Evolutionary conservation across 1,140 invertebrate genomes (phyloP).

Genomic region (Holotrichia oblita): DNA sequence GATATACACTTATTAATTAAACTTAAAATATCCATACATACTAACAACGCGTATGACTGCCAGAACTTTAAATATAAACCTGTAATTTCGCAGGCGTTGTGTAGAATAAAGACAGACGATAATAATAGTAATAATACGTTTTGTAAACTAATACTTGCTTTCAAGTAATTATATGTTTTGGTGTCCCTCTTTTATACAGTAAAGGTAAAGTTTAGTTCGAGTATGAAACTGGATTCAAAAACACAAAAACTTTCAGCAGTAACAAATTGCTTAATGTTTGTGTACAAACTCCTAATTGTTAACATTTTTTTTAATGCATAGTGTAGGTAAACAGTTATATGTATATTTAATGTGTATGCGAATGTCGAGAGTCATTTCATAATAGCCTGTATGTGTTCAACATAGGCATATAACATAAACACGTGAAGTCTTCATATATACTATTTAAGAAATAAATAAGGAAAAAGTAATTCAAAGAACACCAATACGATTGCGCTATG

Average conservation of each 20-base stretch:
- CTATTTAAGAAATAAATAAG: constrained; percentile 13
- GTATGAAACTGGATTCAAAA: neutral
- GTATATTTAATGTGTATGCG: neutral
- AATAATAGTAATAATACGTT: too few relatives aligned
- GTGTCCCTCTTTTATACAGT: neutral
- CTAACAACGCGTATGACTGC: too few relatives aligned
- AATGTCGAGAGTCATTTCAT: neutral
- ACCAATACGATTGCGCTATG: constrained; percentile 24
- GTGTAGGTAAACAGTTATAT: neutral
- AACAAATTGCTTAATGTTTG: neutral
- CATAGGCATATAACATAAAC: neutral
- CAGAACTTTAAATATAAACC: too few relatives aligned
- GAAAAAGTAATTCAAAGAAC: constrained; percentile 33
- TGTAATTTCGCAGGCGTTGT: too few relatives aligned
- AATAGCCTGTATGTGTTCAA: constrained; percentile 24
- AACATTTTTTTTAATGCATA: neutral
- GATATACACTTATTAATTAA: too few relatives aligned
- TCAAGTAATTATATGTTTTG: neutral
- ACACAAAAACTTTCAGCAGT: neutral
- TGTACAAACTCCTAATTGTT: neutral
- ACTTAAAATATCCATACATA: too few relatives aligned
- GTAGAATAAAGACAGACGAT: too few relatives aligned
- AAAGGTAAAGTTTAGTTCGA: neutral
- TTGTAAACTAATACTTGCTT: neutral
- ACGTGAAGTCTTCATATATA: neutral